Base-by-base conservation (phyloP, 2,797 vertebrate genomes). In the Sebastes minor region DNA sequence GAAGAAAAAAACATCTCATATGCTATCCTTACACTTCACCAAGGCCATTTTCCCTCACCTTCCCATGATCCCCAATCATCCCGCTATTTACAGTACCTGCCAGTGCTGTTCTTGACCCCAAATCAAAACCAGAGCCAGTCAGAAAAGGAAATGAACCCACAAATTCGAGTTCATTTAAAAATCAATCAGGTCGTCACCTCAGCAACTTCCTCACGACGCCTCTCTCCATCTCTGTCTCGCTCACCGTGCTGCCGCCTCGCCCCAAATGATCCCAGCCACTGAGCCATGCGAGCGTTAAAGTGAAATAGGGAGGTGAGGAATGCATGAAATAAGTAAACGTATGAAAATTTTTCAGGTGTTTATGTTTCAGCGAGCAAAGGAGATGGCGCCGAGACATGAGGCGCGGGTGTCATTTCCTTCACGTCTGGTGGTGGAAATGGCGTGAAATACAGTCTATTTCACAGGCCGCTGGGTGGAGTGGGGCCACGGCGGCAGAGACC, bases 381-480 rank as follows among this genome's bases (percentile, higher is more conserved):
- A 72, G 86, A 70, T 10, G 72, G 65, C 10, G 38, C 70, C 0
- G 42, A 53, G 77, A 76, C 57, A 55, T 18, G 72, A 74, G 71
- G 69, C 64, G 10, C 14, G 20, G 69, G 59, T 86, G 79, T 83
- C 71, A 90, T 88, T 88, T 87, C 55, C 76, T 76, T 69, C 72
- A 67, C 28, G 69, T 89, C 79, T 79, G 69, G 72, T 10, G 71
- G 79, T 30, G 83, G 85, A 84, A 90, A 89, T 64, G 74, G 78
- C 71, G 35, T 90, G 81, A 93, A 90, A 92, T 89, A 64, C 55
- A 93, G 78, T 84, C 85, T 79, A 93, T 95, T 94, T 94, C 92
- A 94, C 92, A 95, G 88, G 80, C 90, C 13, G 46, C 70, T 91
- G 86, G 79, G 69, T 76, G 85, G 83, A 74, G 84, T 22, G 32